These are phyloP conservation scores for Heliconius himera DNA, from an alignment of 1,140 invertebrate species.

Conservation along the genomic window DNA sequence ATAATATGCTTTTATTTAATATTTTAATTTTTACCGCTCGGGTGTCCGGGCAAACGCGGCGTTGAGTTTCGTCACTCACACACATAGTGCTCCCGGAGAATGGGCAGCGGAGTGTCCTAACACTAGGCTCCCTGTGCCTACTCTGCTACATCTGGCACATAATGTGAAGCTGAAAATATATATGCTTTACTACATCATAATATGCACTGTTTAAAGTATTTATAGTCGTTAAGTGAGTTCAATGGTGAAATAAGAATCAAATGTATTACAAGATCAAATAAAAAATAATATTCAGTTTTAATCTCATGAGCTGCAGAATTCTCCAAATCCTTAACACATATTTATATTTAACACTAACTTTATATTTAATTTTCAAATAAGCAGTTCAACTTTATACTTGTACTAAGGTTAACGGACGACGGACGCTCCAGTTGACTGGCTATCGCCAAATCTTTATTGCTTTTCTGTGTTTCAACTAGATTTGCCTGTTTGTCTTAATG, in stretches of 20 bases:
- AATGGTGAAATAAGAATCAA: not conserved
- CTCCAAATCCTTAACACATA: not conserved
- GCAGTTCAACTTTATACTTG: not conserved
- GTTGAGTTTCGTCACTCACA: too few species aligned
- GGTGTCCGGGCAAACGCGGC: too few species aligned
- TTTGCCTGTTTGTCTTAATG: conserved; percentile 19
- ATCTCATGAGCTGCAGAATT: not conserved
- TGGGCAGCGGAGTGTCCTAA: too few species aligned
- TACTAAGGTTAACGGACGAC: conserved; percentile 23
- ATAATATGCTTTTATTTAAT: too few species aligned
- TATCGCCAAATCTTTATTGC: conserved; percentile 30
- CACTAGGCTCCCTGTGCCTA: too few species aligned
- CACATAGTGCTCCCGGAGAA: too few species aligned
- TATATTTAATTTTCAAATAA: not conserved
- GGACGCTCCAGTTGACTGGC: conserved; percentile 15
- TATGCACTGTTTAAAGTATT: too few species aligned
- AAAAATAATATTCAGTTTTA: not conserved
- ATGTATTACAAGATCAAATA: not conserved
- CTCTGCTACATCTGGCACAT: too few species aligned
- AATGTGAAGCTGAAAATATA: too few species aligned
- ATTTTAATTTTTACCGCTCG: too few species aligned
- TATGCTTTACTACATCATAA: too few species aligned
- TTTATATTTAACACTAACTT: not conserved
- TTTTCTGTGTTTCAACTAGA: conserved; percentile 19
- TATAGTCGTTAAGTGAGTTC: too few species aligned